A percentile compares a stretch with the other conserved stretches of the same genome.
phyloP scores from a whole-genome alignment of 2,888 invertebrate species.

The Abrostola triplasia region DNA sequence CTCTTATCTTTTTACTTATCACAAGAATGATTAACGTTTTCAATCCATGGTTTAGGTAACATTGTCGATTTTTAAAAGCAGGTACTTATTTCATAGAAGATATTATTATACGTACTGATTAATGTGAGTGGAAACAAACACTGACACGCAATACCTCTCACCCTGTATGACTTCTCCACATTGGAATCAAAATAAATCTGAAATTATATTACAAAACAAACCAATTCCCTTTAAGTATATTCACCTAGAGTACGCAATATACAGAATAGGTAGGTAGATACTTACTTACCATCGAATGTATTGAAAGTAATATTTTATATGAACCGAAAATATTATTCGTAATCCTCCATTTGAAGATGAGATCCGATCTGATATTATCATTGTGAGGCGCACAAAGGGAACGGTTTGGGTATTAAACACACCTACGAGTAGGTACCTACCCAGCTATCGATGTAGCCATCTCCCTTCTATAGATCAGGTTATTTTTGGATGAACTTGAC shows the following conservation, averaged over 20 bases:
- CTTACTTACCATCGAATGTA: slow-evolving; percentile 41
- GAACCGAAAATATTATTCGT: slow-evolving; percentile 63
- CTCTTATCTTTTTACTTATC: too few species aligned
- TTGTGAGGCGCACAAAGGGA: slow-evolving; percentile 69
- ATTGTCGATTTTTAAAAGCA: too few species aligned
- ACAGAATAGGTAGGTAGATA: slow-evolving; percentile 28
- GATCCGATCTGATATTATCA: slow-evolving; percentile 68
- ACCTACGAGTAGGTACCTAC: slow-evolving; percentile 8
- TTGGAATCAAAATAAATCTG: too few species aligned
- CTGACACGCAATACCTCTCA: too few species aligned
- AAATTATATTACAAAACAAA: slow-evolving; percentile 46
- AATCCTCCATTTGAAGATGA: slow-evolving; percentile 74
- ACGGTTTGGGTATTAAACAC: slow-evolving; percentile 48
- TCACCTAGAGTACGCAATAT: slow-evolving; percentile 4
- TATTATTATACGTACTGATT: neutral
- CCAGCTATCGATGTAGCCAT: neutral
- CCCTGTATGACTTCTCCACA: too few species aligned
- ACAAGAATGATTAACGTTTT: too few species aligned
- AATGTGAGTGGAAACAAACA: neutral
- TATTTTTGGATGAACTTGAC: neutral
- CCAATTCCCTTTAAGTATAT: slow-evolving; percentile 8
- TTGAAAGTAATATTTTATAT: slow-evolving; percentile 67
- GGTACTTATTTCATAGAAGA: slow-evolving; percentile 14
- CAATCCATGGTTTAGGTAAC: too few species aligned
- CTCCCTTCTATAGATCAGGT: neutral